A percentile compares a stretch with the other conserved stretches of the same genome.
These are phyloP conservation scores for Genyomyrus donnyi DNA, from an alignment of 2,113 vertebrate species.

Conservation along the genomic window DNA sequence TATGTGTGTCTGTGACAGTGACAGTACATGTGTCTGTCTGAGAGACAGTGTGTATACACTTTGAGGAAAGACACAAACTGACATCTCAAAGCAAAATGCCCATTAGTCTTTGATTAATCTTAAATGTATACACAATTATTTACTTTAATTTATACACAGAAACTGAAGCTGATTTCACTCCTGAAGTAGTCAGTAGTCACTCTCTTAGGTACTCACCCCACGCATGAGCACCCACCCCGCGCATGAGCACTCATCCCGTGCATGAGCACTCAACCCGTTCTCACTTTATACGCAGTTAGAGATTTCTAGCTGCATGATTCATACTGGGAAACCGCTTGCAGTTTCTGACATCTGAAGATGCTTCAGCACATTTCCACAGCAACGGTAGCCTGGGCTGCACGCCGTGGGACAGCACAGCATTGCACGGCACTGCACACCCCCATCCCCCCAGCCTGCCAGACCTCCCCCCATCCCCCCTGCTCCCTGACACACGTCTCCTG, in stretches of 20 bases:
- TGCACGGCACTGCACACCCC: not conserved
- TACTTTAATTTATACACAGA: not conserved
- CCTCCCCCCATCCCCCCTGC: constrained; percentile 45
- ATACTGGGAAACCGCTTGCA: not conserved
- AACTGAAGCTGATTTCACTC: not conserved
- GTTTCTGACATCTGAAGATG: not conserved
- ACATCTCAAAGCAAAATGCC: not conserved
- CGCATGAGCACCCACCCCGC: not conserved
- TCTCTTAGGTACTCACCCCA: not conserved
- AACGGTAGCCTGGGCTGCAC: not conserved
- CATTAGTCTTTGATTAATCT: not conserved
- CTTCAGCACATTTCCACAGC: not conserved
- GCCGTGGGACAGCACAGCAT: not conserved
- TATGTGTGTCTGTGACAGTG: constrained; percentile 25
- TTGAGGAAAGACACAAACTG: not conserved
- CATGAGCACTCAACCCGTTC: not conserved
- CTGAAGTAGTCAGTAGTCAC: not conserved
- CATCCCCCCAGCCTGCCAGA: constrained; percentile 40
- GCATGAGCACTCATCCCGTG: no score
- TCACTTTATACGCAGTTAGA: not conserved
- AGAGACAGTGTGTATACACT: not conserved
- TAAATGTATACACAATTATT: not conserved
- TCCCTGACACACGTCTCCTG: constrained; percentile 45
- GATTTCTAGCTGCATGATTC: not conserved
- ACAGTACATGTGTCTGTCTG: not conserved